Evolutionary conservation across 1,140 invertebrate species (phyloP).

Genomic region (Megalonaias nervosa): DNA sequence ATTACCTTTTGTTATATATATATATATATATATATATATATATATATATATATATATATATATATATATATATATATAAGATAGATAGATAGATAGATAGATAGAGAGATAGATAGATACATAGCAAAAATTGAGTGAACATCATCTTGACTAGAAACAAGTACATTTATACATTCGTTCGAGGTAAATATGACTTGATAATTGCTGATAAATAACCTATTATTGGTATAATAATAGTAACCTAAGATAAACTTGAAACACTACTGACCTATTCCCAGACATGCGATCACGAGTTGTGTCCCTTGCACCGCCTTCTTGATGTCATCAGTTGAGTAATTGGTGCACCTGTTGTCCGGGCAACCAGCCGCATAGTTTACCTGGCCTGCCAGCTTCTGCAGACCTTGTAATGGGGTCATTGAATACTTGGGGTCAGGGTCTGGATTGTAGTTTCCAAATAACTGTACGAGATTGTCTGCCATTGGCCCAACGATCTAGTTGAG

Average conservation of each 20-base stretch:
- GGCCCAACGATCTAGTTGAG: constrained; percentile 64
- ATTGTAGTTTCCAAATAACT: constrained; percentile 65
- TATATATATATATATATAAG: too few species aligned
- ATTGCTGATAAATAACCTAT: too few species aligned
- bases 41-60: too few species aligned
- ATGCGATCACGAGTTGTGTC: constrained; percentile 64
- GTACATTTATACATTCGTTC: too few species aligned
- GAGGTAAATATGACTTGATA: too few species aligned
- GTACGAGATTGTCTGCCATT: constrained; percentile 64
- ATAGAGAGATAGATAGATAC: too few species aligned
- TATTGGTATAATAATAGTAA: too few species aligned
- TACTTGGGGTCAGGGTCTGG: constrained; percentile 49
- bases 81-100: too few species aligned
- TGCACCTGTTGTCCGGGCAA: constrained; percentile 60
- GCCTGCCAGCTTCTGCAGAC: constrained; percentile 45
- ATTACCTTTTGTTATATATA: too few species aligned
- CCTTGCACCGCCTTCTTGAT: constrained; percentile 52
- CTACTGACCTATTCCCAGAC: constrained; percentile 65
- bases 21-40: too few species aligned
- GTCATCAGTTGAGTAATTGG: constrained; percentile 45
- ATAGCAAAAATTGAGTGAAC: too few species aligned
- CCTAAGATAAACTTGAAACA: background rate
- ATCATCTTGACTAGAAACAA: too few species aligned
- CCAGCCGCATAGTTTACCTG: constrained; percentile 51
- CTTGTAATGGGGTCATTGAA: constrained; percentile 58